A percentile compares a stretch with the other conserved stretches of the same genome.
phyloP scores from a whole-genome alignment of 2,888 invertebrate species.

The Thelaira solivaga region DNA sequence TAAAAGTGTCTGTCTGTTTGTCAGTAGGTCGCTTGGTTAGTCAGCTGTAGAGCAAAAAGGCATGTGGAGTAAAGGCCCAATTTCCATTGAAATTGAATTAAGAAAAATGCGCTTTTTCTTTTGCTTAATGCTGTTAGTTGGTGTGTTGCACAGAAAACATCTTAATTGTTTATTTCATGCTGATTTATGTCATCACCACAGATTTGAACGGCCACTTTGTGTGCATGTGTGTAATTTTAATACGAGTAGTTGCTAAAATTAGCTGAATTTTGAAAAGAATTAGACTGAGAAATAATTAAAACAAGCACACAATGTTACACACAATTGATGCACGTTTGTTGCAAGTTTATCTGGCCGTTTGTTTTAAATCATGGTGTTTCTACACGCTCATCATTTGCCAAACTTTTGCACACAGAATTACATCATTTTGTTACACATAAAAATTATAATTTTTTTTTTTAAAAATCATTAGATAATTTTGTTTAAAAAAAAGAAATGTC shows the following conservation, averaged over 20 bases:
- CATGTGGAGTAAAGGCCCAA: conserved; percentile 41
- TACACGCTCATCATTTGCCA: conserved; percentile 37
- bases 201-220: conserved; percentile 51
- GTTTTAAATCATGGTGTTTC: no score
- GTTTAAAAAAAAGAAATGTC: conserved; percentile 34
- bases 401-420: conserved; percentile 38
- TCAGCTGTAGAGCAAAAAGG: neutral
- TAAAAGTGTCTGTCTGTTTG: neutral
- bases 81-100: conserved; percentile 47
- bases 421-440: conserved; percentile 43
- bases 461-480: neutral
- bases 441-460: conserved; percentile 20
- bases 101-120: conserved; percentile 6
- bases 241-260: conserved; percentile 22
- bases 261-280: conserved; percentile 47
- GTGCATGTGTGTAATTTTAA: neutral
- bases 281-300: conserved; percentile 44
- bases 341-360: no score
- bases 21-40: neutral
- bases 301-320: conserved; percentile 43
- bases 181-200: conserved; percentile 64
- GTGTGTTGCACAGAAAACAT: conserved; percentile 57
- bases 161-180: conserved; percentile 63
- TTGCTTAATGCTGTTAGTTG: conserved; percentile 31
- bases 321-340: conserved; percentile 20